Conservation (phyloP, 2,797 vertebrate species). For the Karalla daura region DNA sequence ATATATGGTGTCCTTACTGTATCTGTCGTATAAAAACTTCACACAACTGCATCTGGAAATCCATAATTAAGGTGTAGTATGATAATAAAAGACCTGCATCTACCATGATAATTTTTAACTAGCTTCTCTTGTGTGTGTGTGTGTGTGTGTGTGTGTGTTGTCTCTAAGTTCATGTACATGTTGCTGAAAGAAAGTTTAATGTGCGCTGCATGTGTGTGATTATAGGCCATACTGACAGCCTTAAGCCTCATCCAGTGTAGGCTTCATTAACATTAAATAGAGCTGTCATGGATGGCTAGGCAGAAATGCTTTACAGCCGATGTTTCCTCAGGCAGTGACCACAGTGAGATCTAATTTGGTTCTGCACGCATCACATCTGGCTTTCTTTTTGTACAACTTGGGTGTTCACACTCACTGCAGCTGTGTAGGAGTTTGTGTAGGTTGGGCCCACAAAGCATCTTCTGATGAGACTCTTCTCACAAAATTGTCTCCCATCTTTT, state of each 20-base stretch:
- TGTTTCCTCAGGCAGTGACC: conserved; percentile 48
- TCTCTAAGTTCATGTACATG: conserved; percentile 1
- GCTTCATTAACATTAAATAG: conserved; percentile 65
- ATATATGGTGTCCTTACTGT: conserved; percentile 9
- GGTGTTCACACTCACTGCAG: background rate
- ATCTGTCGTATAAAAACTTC: conserved; percentile 16
- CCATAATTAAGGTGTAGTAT: conserved; percentile 22
- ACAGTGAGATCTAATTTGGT: conserved; percentile 31
- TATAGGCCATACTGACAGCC: conserved; percentile 44
- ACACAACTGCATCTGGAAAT: conserved; percentile 34
- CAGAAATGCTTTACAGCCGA: conserved; percentile 46
- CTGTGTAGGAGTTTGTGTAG: background rate
- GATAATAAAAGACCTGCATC: conserved; percentile 51
- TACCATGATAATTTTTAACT: conserved; percentile 16
- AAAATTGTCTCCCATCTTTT: too few relatives aligned
- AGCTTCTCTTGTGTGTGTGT: conserved; percentile 13
- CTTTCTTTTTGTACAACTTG: background rate
- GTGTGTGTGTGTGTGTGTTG: background rate
- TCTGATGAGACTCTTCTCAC: background rate
- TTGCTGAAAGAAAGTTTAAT: conserved; percentile 16
- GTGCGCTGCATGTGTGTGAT: conserved; percentile 22
- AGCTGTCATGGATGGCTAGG: conserved; percentile 45
- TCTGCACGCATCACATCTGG: conserved; percentile 36
- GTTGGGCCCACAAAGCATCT: background rate
- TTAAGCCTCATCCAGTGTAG: conserved; percentile 35